These are phyloP conservation scores for Lagopus leucura DNA, from an alignment of 2,113 vertebrate genomes.

Conservation along the genomic window DNA sequence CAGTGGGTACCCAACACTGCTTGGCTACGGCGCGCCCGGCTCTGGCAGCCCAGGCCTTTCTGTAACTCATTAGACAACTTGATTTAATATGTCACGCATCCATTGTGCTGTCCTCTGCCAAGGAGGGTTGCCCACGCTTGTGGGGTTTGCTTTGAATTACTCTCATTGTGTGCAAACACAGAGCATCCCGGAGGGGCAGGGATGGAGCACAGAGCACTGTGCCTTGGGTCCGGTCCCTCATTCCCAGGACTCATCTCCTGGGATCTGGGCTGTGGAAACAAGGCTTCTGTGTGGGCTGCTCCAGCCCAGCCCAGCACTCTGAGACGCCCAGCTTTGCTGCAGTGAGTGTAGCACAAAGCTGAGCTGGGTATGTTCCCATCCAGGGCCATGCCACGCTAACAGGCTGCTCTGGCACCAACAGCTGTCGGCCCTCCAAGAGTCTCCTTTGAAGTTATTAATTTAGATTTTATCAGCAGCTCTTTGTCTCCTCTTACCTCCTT, in stretches of 20 bases:
- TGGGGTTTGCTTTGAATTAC: accelerated
- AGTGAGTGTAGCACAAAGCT: neutral
- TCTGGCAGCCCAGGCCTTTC: neutral
- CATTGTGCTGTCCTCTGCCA: neutral
- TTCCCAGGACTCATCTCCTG: neutral
- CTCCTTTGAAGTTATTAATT: neutral
- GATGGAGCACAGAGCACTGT: accelerated
- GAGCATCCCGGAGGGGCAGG: neutral
- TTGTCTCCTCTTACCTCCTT: neutral
- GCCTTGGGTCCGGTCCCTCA: accelerated
- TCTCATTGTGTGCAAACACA: neutral
- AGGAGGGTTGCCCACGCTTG: neutral
- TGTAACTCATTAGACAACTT: neutral
- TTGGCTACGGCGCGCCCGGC: neutral
- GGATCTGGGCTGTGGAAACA: neutral
- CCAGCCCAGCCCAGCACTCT: neutral
- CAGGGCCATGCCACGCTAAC: neutral
- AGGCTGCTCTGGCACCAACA: accelerated
- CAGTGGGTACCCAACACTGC: neutral
- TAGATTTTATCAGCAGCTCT: neutral
- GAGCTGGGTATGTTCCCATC: accelerated
- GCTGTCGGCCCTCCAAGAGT: neutral
- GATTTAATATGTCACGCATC: neutral
- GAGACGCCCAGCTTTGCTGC: neutral
- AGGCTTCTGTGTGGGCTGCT: neutral